Evolutionary conservation across 2,797 vertebrate genomes (phyloP).

Genomic region (Pagetopsis macropterus): DNA sequence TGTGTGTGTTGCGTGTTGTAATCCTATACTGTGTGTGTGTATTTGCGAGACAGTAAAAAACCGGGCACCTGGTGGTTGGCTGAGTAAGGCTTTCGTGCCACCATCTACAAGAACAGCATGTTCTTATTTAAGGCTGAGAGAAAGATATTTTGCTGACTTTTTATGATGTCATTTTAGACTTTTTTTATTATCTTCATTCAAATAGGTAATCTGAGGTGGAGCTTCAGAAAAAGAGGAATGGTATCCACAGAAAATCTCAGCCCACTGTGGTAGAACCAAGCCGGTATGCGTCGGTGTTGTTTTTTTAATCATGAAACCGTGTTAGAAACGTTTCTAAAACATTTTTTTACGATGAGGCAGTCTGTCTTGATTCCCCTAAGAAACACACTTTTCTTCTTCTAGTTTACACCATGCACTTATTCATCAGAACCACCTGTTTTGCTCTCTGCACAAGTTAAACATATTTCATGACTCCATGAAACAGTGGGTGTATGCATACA

Average conservation of each 20-base stretch:
- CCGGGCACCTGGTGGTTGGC: slow-evolving; percentile 18
- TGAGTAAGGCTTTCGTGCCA: slow-evolving; percentile 15
- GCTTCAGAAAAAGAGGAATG: neutral
- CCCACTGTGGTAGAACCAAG: slow-evolving; percentile 2
- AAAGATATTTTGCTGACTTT: neutral
- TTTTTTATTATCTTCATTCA: neutral
- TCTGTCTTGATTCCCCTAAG: neutral
- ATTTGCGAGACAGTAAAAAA: neutral
- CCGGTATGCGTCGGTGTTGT: neutral
- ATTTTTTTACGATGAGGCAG: neutral
- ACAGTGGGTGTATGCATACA: neutral
- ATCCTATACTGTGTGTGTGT: slow-evolving; percentile 5
- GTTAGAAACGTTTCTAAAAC: neutral
- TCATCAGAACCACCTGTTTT: neutral
- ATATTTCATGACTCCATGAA: neutral
- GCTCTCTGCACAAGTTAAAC: neutral
- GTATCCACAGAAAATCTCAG: neutral
- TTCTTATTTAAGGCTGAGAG: neutral
- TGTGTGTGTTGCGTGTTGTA: neutral
- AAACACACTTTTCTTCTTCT: neutral
- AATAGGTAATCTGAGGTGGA: neutral
- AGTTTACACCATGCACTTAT: neutral
- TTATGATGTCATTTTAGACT: neutral
- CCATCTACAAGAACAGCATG: slow-evolving; percentile 4
- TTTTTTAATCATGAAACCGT: neutral